These are phyloP conservation scores for Cheilosia impressa DNA, from an alignment of 2,888 invertebrate species.

Conservation along the genomic window DNA sequence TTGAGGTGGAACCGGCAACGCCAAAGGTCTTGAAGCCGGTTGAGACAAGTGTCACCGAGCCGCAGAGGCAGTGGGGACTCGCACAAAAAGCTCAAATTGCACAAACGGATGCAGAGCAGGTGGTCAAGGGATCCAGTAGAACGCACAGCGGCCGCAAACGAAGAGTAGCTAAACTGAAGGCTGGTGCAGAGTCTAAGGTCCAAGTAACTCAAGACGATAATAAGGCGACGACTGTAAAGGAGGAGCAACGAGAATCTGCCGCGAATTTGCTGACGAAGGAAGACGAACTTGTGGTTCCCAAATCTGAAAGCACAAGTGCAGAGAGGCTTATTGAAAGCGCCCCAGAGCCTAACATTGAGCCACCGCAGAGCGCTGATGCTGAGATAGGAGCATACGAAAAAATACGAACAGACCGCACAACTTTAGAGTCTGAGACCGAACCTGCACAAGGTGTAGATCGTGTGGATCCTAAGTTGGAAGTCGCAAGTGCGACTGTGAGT, in stretches of 20 bases:
- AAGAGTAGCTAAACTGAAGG: slow-evolving; percentile 27
- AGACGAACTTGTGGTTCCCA: background rate
- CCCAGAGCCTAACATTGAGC: background rate
- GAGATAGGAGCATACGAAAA: background rate
- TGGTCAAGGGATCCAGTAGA: slow-evolving; percentile 24
- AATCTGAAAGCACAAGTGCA: background rate
- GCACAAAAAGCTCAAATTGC: slow-evolving; percentile 62
- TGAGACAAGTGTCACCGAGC: slow-evolving; percentile 76
- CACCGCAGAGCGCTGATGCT: background rate
- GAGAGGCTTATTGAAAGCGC: background rate
- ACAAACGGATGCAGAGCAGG: slow-evolving; percentile 2
- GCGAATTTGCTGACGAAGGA: background rate
- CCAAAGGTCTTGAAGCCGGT: slow-evolving; percentile 79
- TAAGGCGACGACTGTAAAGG: slow-evolving; percentile 16
- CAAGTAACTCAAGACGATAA: background rate
- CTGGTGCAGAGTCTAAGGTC: slow-evolving; percentile 57
- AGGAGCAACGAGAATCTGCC: slow-evolving; percentile 17
- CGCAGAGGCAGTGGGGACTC: slow-evolving; percentile 76
- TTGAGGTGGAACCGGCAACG: slow-evolving; percentile 82
- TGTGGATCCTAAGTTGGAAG: slow-evolving; percentile 1
- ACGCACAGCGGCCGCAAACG: background rate
- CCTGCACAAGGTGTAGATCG: background rate
- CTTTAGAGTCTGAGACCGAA: background rate
- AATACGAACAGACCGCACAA: background rate
- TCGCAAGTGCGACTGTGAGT: background rate